These are phyloP conservation scores for Felis chaus DNA, from an alignment of 2,113 vertebrate species.

Conservation along the genomic window DNA sequence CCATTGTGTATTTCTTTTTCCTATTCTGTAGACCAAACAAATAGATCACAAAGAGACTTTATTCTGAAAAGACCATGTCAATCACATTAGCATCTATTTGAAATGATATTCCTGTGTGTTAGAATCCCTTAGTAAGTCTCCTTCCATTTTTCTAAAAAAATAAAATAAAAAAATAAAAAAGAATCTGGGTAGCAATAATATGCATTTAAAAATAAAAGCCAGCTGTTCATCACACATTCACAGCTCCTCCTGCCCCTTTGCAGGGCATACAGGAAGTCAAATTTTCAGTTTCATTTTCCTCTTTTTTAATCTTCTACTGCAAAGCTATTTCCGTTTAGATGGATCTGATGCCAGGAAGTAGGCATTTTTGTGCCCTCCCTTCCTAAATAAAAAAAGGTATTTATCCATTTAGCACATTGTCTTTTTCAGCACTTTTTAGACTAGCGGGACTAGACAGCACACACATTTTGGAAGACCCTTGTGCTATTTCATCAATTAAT, in stretches of 20 bases:
- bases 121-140: conserved; percentile 59
- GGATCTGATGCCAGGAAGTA: conserved; percentile 18
- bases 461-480: background rate
- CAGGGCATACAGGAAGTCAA: conserved; percentile 73
- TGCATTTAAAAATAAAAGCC: conserved; percentile 80
- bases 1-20: background rate
- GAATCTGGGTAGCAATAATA: conserved; percentile 53
- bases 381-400: conserved; percentile 19
- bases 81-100: conserved; percentile 49
- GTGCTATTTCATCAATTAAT: background rate
- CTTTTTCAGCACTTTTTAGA: conserved; percentile 27
- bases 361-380: conserved; percentile 42
- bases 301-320: conserved; percentile 39
- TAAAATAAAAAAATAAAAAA: conserved; percentile 49
- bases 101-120: conserved; percentile 39
- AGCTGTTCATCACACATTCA: conserved; percentile 76
- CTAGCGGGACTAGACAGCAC: background rate
- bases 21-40: background rate
- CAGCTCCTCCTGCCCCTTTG: background rate
- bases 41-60: conserved; percentile 11
- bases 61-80: conserved; percentile 12
- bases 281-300: conserved; percentile 66
- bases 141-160: conserved; percentile 33
- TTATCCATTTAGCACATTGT: conserved; percentile 17
- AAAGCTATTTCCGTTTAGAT: conserved; percentile 56